Evolutionary conservation across 2,888 invertebrate genomes (phyloP), one percentile per base, ranked within the genome.

Genomic region (Neuroscelio doddi): DNA sequence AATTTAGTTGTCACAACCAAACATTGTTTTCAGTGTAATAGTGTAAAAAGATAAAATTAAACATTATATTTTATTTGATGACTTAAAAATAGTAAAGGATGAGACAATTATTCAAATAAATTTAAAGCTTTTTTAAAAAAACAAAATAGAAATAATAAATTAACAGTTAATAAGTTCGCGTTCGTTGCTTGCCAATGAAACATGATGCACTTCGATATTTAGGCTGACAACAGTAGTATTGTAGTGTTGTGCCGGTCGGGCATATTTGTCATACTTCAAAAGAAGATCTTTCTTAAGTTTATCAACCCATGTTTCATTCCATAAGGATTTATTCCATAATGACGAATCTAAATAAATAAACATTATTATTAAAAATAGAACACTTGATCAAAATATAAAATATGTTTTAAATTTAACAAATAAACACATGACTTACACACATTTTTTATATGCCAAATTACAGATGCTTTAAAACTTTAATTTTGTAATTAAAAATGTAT

Each of bases 131-230:
- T 1, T 39, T n/a, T n/a, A n/a, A n/a, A n/a, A n/a, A 16, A 4
- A 8, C 4, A 16, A 8, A 38, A 14, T 16, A 16, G 16, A 38
- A 14, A 9, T 5, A 16, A 38, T 8, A 16, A 1, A 16, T 34
- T 2, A 8, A n/a, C 21, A 8, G 7, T 17, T 8, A 16, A 16
- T 17, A 30, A 16, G 15, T 9, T 4, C 2, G 5, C 2, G 16
- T 45, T 45, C 3, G 30, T 32, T 24, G 38, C 68, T 69, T 45
- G 69, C 74, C 73, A 93, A 80, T 70, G 90, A 88, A 26, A 92
- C 86, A 77, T 93, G 92, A 47, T 87, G 85, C 52, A 91, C 83
- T 58, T 87, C 87, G 24, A 93, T 78, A 21, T 87, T 86, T 38
- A 92, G 83, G 17, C 71, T 72, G 10, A 91, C 89, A 7, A 71